Evolutionary conservation across 2,797 vertebrate genomes (phyloP).

Genomic region (Karalla daura): DNA sequence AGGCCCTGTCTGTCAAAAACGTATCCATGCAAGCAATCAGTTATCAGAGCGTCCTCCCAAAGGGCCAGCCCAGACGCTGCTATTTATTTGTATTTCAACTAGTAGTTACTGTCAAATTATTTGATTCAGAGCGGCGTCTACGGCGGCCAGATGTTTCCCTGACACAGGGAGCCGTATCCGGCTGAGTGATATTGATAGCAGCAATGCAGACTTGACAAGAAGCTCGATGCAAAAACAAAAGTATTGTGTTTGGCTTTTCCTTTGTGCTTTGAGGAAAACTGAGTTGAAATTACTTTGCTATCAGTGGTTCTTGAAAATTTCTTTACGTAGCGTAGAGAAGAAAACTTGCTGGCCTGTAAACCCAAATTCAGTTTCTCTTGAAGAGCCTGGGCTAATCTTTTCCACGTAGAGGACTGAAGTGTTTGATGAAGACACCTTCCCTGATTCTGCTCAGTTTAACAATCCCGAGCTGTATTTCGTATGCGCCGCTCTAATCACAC

Average conservation of each 20-base stretch:
- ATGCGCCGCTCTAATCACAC: slow-evolving; percentile 51
- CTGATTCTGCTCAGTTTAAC: slow-evolving; percentile 37
- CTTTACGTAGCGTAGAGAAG: too few relatives aligned
- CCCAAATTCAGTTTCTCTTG: background rate
- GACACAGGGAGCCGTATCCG: background rate
- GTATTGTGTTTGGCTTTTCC: too few relatives aligned
- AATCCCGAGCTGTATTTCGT: slow-evolving; percentile 34
- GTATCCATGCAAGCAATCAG: slow-evolving; percentile 10
- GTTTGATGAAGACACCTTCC: slow-evolving; percentile 34
- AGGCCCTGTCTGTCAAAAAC: slow-evolving; percentile 29
- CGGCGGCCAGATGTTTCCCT: background rate
- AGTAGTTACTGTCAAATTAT: background rate
- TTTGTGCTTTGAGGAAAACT: too few relatives aligned
- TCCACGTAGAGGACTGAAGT: slow-evolving; percentile 10
- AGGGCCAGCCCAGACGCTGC: slow-evolving; percentile 13
- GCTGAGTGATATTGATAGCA: too few relatives aligned
- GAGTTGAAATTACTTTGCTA: too few relatives aligned
- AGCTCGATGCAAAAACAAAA: too few relatives aligned
- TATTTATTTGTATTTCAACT: slow-evolving; percentile 20
- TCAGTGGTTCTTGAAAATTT: too few relatives aligned
- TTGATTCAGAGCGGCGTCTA: background rate
- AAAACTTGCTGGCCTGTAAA: too few relatives aligned
- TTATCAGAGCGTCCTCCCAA: slow-evolving; percentile 31
- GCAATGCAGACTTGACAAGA: too few relatives aligned
- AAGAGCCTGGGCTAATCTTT: slow-evolving; percentile 11